These are phyloP conservation scores for Taxidea taxus DNA, from an alignment of 2,113 vertebrate genomes.

Conservation along the genomic window DNA sequence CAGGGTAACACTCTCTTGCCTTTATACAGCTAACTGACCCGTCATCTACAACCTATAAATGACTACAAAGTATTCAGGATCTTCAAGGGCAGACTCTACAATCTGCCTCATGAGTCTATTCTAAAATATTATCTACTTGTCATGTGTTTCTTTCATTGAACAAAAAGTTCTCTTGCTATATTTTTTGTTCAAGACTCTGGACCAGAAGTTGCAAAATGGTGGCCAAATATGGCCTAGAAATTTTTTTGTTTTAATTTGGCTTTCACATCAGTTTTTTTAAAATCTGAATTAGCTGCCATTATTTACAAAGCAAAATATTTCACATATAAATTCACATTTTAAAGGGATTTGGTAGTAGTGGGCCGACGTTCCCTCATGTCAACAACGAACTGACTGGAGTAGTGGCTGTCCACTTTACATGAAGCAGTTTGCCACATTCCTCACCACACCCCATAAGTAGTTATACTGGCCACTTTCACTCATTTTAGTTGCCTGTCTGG, in stretches of 20 bases:
- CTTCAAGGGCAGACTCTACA: not conserved
- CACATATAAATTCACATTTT: slow-evolving; percentile 5
- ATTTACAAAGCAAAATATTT: slow-evolving; percentile 47
- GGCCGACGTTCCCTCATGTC: not conserved
- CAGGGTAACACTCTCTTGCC: not conserved
- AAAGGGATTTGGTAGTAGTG: not conserved
- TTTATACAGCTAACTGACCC: slow-evolving; percentile 4
- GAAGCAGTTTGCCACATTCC: not conserved
- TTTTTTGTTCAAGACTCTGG: not conserved
- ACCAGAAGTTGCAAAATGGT: slow-evolving; percentile 7
- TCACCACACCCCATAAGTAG: not conserved
- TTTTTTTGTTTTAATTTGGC: not conserved
- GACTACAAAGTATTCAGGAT: slow-evolving; percentile 21
- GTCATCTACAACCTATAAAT: not conserved
- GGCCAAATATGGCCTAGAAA: not conserved
- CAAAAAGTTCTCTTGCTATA: not conserved
- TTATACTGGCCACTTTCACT: not conserved
- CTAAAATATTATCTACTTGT: not conserved
- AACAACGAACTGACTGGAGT: not conserved
- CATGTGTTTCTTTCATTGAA: slow-evolving; percentile 18
- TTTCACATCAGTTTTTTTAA: not conserved
- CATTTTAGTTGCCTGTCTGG: not conserved
- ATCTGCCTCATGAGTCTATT: not conserved
- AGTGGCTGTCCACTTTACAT: not conserved
- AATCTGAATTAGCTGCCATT: slow-evolving; percentile 28